Percentiles rank a stretch among this genome's conserved stretches.
These are phyloP conservation scores for Coelopa pilipes DNA, from an alignment of 2,888 invertebrate species.

Conservation along the genomic window DNA sequence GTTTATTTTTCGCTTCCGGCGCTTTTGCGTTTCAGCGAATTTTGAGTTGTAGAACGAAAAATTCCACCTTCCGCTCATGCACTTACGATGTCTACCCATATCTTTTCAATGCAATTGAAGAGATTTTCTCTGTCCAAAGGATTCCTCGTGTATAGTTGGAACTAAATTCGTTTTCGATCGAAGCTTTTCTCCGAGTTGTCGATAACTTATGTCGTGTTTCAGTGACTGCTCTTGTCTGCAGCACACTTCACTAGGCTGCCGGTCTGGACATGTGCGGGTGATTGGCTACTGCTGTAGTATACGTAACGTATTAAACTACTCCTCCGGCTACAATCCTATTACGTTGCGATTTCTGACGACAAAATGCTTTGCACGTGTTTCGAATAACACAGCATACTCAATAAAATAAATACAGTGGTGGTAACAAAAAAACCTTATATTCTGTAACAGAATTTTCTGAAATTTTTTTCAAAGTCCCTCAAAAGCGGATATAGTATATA, in stretches of 20 bases:
- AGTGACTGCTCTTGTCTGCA: neutral
- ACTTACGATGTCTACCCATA: no score
- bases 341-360: conserved; percentile 18
- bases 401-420: neutral
- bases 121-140: no score
- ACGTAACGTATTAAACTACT: neutral
- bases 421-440: neutral
- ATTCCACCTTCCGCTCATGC: no score
- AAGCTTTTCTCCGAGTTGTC: neutral
- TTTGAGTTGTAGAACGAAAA: no score
- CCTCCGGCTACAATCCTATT: conserved; percentile 7
- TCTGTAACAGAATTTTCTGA: neutral
- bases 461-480: neutral
- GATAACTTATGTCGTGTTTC: neutral
- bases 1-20: no score
- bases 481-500: neutral
- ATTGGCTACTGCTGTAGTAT: neutral
- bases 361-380: conserved; percentile 21
- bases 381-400: neutral
- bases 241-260: neutral
- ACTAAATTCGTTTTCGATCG: no score
- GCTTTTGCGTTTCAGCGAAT: no score
- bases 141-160: no score
- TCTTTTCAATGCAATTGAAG: no score
- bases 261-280: neutral